Evolutionary conservation across 2,113 vertebrate species (phyloP), one percentile per base, ranked within the genome.

Genomic region (Prietella phreatophila): DNA sequence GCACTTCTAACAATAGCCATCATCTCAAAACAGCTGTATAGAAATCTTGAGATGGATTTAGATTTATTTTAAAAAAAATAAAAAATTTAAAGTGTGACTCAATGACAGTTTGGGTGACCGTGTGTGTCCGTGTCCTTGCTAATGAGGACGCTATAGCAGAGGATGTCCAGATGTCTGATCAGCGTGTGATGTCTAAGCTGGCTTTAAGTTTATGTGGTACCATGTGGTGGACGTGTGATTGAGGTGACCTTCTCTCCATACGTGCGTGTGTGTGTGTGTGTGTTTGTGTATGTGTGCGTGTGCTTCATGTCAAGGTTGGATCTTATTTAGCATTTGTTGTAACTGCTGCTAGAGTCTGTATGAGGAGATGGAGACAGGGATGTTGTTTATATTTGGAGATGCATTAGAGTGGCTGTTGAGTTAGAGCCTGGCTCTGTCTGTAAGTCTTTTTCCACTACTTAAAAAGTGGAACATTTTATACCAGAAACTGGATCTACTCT

Each of bases 81-180:
- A 8, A 25, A 22, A 75, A 1, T 75, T n/a, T n/a, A n/a, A n/a
- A n/a, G 39, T 75, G 36, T 11, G 71, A 42, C 25, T 75, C 39
- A 0, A 25, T 75, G 36, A 75, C 19, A 39, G 69, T 73, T 47
- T 82, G 50, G 27, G 33, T 78, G 25, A 47, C 8, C 10, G 10
- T 60, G 69, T 63, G 73, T 69, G 67, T 30, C 69, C 4, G 60
- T 83, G 36, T 39, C 42, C 30, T 58, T 69, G 50, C 55, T 71
- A 63, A 78, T 65, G 65, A 79, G 86, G 53, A 56, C 13, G 2
- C 60, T 60, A 8, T 86, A 79, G 67, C 39, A 80, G 56, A 83
- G 82, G 50, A 71, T 50, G 67, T 69, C 90, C 90, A 91, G 88
- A 89, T 91, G 88, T 89, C 85, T 61, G 83, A 84, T 60, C 83